phyloP scores from a whole-genome alignment of 2,113 vertebrate genomes.

The Malaclemys terrapin region DNA sequence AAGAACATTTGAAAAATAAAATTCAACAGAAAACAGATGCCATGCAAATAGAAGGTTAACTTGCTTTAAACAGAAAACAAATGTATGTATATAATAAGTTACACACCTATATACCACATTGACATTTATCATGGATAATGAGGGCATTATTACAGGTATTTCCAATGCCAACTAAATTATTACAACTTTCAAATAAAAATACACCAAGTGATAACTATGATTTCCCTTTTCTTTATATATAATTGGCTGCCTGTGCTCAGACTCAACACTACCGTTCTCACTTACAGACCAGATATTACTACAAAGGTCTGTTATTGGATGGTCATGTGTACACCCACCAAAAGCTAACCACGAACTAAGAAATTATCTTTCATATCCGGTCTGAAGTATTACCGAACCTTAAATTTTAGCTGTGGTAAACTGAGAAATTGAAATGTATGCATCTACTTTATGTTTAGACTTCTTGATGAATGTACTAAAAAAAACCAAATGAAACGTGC shows the following conservation, averaged over 20 bases:
- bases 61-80: neutral
- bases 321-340: neutral
- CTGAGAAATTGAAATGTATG: neutral
- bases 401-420: neutral
- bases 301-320: neutral
- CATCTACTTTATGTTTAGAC: neutral
- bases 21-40: slow-evolving; percentile 2
- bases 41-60: neutral
- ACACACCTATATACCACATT: fast-evolving
- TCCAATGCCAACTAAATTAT: neutral
- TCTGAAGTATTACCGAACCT: neutral
- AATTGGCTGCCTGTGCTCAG: neutral
- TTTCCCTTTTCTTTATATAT: neutral
- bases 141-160: neutral
- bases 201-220: neutral
- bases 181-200: neutral
- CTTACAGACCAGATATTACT: neutral
- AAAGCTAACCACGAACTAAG: neutral
- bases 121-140: neutral
- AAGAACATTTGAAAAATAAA: neutral
- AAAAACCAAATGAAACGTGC: neutral
- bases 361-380: neutral
- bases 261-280: neutral
- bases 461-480: neutral
- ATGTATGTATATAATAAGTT: neutral